phyloP scores from a whole-genome alignment of 2,888 invertebrate genomes.

The Xestia ashworthii region DNA sequence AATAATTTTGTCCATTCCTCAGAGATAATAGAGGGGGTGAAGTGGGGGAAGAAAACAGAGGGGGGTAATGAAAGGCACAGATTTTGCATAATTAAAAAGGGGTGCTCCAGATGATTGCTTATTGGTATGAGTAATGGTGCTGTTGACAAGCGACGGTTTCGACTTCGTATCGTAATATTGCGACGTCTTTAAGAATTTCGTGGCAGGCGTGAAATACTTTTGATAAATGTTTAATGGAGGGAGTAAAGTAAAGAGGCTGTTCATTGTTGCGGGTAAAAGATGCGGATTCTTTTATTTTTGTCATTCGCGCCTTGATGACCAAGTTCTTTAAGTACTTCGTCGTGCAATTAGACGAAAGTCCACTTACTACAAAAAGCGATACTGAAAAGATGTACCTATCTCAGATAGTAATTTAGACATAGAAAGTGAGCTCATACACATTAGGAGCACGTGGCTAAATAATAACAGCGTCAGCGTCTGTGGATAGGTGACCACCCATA shows the following conservation, averaged over 20 bases:
- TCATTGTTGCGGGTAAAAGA: conserved; percentile 8
- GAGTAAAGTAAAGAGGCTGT: conserved; percentile 32
- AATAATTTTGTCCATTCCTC: conserved; percentile 83
- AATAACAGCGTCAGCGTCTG: too few relatives aligned
- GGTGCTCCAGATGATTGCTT: conserved; percentile 85
- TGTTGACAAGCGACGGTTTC: conserved; percentile 70
- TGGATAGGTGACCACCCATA: too few relatives aligned
- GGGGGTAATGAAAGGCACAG: conserved; percentile 82
- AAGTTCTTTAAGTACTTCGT: neutral
- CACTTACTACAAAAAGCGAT: neutral
- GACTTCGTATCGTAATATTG: conserved; percentile 62
- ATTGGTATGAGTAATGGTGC: conserved; percentile 85
- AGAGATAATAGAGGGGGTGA: conserved; percentile 70
- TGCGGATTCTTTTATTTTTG: neutral
- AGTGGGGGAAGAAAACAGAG: conserved; percentile 40
- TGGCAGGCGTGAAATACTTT: conserved; percentile 57
- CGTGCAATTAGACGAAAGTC: neutral
- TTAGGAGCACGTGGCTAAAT: too few relatives aligned
- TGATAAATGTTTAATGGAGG: conserved; percentile 59
- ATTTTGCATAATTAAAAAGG: conserved; percentile 90
- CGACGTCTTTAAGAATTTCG: conserved; percentile 58
- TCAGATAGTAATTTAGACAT: neutral
- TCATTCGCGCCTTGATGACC: neutral
- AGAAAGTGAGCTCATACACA: neutral
- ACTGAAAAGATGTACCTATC: neutral